Evolutionary conservation across 2,888 invertebrate genomes (phyloP), one percentile per base, ranked within the genome.

Genomic region (Tiliacea citrago): DNA sequence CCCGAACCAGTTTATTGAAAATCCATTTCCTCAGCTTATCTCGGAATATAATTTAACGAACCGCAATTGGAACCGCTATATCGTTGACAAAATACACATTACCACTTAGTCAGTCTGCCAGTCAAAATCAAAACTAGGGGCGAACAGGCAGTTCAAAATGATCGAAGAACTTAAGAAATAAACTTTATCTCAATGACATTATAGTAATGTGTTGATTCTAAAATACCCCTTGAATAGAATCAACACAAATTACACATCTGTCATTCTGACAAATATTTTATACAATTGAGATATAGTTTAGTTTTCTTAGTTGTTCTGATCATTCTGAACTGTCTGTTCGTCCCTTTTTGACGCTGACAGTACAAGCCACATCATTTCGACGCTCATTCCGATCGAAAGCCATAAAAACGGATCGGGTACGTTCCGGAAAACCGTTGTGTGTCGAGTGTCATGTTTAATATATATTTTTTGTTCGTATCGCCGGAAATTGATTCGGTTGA

Each of bases 401-500:
- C 70, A 79, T 82, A 77, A 85, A 83, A 78, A 72, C 71, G 68
- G 72, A 68, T 71, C 68, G 57, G 55, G 18, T 65, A 13, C 73
- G 61, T 68, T 68, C 79, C 83, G 78, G 75, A 76, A 81, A 78
- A 75, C 74, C 71, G 69, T 60, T 77, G 63, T 75, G 66, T 79
- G 73, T 77, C 73, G 72, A 66, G 81, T 81, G 77, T 84, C 81
- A 76, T 79, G 81, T 86, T 81, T 83, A 86, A 83, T 81, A 79
- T 79, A 82, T 84, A 75, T 75, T 68, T 82, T 86, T 72, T 83
- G 85, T 84, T 85, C 68, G 74, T 69, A 58, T 63, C 82, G 67
- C 86, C 86, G 88, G 90, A 90, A 89, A 90, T 90, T 88, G 88
- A 86, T 88, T 89, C 86, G 81, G 84, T 82, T 78, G 80, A 86